These are phyloP conservation scores for Pristionchus entomophagus DNA, from an alignment of 2,888 invertebrate species.

Conservation along the genomic window DNA sequence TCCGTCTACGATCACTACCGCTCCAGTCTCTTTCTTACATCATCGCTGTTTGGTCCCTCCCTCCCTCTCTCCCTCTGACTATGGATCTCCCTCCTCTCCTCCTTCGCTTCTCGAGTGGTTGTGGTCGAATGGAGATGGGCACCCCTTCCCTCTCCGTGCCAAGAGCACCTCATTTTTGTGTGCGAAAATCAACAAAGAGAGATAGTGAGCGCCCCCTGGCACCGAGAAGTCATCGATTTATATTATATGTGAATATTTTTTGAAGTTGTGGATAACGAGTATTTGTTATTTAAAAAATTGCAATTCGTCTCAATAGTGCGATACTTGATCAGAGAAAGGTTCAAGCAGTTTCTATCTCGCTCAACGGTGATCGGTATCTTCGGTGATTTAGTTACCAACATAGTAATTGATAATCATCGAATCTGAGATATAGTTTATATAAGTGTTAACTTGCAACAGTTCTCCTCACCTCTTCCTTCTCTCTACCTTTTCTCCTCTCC, in stretches of 20 bases:
- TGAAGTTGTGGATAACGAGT: no score
- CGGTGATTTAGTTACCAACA: no score
- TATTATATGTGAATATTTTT: no score
- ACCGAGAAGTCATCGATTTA: not conserved
- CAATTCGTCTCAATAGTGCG: no score
- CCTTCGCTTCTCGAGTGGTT: not conserved
- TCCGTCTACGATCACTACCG: slow-evolving; percentile 28
- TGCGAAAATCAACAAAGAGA: slow-evolving; percentile 8
- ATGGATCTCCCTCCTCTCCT: slow-evolving; percentile 23
- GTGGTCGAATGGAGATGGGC: not conserved
- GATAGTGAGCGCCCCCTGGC: not conserved
- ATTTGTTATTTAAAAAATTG: no score
- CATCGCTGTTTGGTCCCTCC: not conserved
- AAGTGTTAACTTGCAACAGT: slow-evolving; percentile 4
- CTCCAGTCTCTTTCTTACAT: not conserved
- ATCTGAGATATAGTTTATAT: no score
- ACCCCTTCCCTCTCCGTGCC: not conserved
- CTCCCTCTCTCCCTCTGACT: slow-evolving; percentile 35
- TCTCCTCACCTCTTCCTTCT: not conserved
- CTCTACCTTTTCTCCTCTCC: not conserved
- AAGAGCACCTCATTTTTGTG: not conserved
- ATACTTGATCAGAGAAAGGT: no score
- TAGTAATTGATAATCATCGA: no score
- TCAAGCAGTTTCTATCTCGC: no score
- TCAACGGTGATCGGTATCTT: no score